Evolutionary conservation across 23 tunicate genomes (phyloP), one percentile per base, ranked within the genome.

Genomic region (Styela plicata): DNA sequence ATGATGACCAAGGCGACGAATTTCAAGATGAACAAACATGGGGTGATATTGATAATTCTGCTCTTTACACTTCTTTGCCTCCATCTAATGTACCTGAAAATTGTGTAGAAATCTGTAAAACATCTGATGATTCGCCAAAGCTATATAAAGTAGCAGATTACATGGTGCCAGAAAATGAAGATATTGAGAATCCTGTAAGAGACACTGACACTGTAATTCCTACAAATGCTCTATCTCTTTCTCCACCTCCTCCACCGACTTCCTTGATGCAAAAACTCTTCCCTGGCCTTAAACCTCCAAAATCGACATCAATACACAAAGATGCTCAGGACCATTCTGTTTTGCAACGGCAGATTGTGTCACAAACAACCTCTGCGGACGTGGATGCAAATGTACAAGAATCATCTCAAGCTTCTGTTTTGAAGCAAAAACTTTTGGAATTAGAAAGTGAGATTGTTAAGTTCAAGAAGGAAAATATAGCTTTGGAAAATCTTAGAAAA

Each of bases 201-300:
- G 81, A 76, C 31, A 76, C 64, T 36, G 64, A 76, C 21, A 20
- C 81, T 25, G 27, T 26, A 23, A 19, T 23, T 30, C n/a, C 64
- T 36, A 27, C 24, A 7, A 36, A 44, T 23, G 24, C 19, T 10
- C 31, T 76, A 57, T 76, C 81, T 44, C 66, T 76, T 21, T 76
- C 81, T 37, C 71, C 80, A 57, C 85, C 91, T 19, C 83, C 85
- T 1, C 86, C 78, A 30, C 94, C 93, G 24, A 93, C 87, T 64
- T 80, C 67, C 37, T 70, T 93, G 24, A 93, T 93, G 98, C 89
- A 83, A 57, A 90, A 80, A 24, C 69, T 93, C 64, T 93, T 93
- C 80, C 98, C 98, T 24, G 76, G 83, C 28, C 81, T 91, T 35
- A 76, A 76, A 76, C 29, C 44, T 53, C 81, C 81, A 23, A 71